phyloP scores from a whole-genome alignment of 2,113 vertebrate species.

The Etheostoma spectabile region DNA sequence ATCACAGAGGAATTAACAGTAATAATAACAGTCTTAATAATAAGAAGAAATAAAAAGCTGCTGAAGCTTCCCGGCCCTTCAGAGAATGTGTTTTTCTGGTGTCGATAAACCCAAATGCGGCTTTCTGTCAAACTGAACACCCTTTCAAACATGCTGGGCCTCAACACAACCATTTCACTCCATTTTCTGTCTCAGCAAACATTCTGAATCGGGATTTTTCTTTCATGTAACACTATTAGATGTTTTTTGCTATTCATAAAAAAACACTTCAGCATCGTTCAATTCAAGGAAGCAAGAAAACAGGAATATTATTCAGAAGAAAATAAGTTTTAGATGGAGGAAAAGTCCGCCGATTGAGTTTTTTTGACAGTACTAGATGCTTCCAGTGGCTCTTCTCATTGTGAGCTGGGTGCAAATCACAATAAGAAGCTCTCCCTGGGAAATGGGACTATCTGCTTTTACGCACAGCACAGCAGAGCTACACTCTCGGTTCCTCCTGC shows the following conservation, averaged over 20 bases:
- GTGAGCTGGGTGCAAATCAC: neutral
- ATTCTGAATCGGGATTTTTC: neutral
- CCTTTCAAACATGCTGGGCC: neutral
- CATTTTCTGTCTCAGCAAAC: neutral
- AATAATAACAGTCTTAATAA: neutral
- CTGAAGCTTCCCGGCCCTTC: neutral
- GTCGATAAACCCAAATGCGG: neutral
- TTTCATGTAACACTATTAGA: neutral
- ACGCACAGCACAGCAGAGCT: conserved; percentile 1
- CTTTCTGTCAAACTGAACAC: conserved; percentile 1
- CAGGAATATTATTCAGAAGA: rapidly evolving
- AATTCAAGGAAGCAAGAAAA: neutral
- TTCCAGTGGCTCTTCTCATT: neutral
- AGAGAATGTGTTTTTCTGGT: neutral
- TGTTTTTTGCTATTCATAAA: neutral
- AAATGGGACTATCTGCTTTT: neutral
- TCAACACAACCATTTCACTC: neutral
- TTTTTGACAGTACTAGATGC: neutral
- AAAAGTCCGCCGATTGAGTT: neutral
- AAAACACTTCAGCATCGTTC: neutral
- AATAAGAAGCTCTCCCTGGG: neutral
- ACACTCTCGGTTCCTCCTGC: conserved; percentile 21
- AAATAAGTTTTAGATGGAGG: neutral
- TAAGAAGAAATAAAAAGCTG: neutral
- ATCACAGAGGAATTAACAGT: neutral